Percentiles rank a stretch among this genome's conserved stretches.
Evolutionary conservation across 2,113 vertebrate species (phyloP).

Genomic region (Eptatretus burgeri): DNA sequence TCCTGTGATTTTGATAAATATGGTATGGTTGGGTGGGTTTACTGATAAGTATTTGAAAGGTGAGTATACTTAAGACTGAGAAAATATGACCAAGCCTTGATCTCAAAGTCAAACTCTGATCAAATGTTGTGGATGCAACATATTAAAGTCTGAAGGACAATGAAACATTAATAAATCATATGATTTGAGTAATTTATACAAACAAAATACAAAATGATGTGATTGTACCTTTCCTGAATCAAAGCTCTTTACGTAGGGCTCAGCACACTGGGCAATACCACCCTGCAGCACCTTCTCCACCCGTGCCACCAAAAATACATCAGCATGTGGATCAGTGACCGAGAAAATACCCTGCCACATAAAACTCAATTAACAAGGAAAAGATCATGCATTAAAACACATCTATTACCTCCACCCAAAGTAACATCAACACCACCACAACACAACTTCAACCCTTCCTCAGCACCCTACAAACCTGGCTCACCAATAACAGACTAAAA

Average conservation of each 20-base stretch:
- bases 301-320: conserved; percentile 84
- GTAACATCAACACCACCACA: no score
- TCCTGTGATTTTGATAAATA: no score
- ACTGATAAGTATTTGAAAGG: no score
- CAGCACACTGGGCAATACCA: conserved; percentile 71
- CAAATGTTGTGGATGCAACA: conserved; percentile 8
- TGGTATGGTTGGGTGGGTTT: no score
- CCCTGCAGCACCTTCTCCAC: conserved; percentile 90
- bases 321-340: conserved; percentile 62
- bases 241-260: conserved; percentile 84
- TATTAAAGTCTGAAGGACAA: conserved; percentile 11
- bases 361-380: conserved; percentile 10
- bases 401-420: no score
- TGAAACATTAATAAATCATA: neutral
- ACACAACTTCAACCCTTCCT: no score
- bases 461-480: no score
- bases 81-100: no score
- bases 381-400: conserved; percentile 8
- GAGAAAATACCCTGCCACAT: conserved; percentile 59
- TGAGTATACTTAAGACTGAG: no score
- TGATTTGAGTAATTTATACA: neutral
- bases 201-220: neutral
- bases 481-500: no score
- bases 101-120: neutral
- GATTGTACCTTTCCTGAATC: conserved; percentile 63